Evolutionary conservation across 2,888 invertebrate species (phyloP).

Genomic region (Thymelicus acteon): DNA sequence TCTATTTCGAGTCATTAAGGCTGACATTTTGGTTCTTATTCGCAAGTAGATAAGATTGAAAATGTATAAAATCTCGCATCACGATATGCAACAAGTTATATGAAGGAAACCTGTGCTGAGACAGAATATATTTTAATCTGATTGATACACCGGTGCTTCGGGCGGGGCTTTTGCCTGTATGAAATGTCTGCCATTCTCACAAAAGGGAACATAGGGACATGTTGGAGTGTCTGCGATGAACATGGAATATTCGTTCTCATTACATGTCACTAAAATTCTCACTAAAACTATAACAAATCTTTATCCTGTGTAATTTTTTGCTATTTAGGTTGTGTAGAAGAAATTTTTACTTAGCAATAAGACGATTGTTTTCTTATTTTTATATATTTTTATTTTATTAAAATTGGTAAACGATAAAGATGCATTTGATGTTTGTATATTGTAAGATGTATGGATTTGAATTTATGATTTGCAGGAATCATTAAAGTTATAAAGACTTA

Average conservation of each 20-base stretch:
- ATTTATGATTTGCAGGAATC: no score
- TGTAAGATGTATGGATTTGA: no score
- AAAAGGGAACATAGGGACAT: constrained; percentile 23
- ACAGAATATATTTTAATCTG: constrained; percentile 43
- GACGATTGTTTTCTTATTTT: no score
- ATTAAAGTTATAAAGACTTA: no score
- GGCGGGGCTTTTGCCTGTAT: constrained; percentile 47
- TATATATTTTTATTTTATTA: no score
- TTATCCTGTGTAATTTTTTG: no score
- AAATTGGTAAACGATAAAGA: no score
- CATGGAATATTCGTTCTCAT: not conserved
- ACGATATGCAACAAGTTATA: constrained; percentile 22
- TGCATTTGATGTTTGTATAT: no score
- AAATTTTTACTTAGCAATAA: no score
- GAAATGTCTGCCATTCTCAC: constrained; percentile 48
- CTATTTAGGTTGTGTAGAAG: no score
- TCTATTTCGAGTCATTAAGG: constrained; percentile 9
- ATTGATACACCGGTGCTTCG: constrained; percentile 44
- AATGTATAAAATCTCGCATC: constrained; percentile 33
- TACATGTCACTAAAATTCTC: no score
- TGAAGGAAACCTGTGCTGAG: constrained; percentile 30
- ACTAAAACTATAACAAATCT: no score
- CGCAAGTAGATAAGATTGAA: not conserved
- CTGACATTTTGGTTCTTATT: constrained; percentile 3
- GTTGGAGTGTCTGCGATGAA: not conserved